A percentile compares a stretch with the other conserved stretches of the same genome.
phyloP scores from a whole-genome alignment of 2,888 invertebrate species.

The Cheiracanthium punctorium region DNA sequence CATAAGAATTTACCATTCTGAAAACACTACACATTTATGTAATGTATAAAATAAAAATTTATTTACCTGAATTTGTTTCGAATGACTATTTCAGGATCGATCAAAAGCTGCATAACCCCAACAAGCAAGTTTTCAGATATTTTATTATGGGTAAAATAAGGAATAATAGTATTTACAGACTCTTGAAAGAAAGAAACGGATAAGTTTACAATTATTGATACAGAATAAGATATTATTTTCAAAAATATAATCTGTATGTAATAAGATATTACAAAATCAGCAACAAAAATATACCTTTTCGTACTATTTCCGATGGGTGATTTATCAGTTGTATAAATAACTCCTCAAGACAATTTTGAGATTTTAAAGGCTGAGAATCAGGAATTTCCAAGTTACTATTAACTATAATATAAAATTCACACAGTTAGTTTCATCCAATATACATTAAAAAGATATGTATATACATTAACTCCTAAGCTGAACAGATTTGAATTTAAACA shows the following conservation, averaged over 20 bases:
- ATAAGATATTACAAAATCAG: background rate
- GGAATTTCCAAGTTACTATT: background rate
- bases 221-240: background rate
- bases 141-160: constrained; percentile 46
- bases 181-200: constrained; percentile 14
- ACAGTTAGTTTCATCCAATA: too few species aligned
- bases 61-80: constrained; percentile 46
- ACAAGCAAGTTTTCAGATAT: constrained; percentile 39
- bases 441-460: too few species aligned
- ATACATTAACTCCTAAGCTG: too few species aligned
- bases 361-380: background rate
- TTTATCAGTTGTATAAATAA: constrained; percentile 31
- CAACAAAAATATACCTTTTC: constrained; percentile 35
- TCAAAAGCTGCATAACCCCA: constrained; percentile 19
- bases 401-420: background rate
- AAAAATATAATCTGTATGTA: too few species aligned
- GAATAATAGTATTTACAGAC: constrained; percentile 10
- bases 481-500: too few species aligned
- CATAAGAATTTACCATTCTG: too few species aligned
- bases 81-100: constrained; percentile 34
- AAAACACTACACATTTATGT: too few species aligned
- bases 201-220: background rate
- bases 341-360: constrained; percentile 16
- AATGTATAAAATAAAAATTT: background rate
- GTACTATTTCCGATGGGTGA: constrained; percentile 37